These are phyloP conservation scores for Phallusia fumigata DNA, from an alignment of 23 tunicate species.

Conservation along the genomic window DNA sequence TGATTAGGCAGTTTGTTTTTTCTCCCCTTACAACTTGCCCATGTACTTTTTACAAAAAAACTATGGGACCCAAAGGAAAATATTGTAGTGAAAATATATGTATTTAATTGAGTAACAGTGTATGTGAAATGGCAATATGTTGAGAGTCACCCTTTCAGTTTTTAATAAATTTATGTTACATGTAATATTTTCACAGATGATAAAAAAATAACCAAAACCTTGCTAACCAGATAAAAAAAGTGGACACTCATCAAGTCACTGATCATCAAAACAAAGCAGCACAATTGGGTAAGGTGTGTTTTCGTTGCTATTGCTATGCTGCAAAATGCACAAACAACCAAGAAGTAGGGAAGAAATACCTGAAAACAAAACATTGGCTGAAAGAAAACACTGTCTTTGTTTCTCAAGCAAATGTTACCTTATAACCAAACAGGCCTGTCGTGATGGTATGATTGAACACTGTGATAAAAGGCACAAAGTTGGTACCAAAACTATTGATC, in stretches of 20 bases:
- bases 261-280: slow-evolving; percentile 59
- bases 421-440: slow-evolving; percentile 81
- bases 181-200: no score
- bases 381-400: background rate
- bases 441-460: slow-evolving; percentile 87
- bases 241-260: slow-evolving; percentile 84
- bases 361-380: background rate
- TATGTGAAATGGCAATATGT: no score
- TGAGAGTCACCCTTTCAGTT: no score
- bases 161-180: no score
- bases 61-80: background rate
- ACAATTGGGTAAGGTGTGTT: slow-evolving; percentile 56
- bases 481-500: slow-evolving; percentile 84
- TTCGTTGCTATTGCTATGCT: slow-evolving; percentile 60
- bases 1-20: no score
- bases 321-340: slow-evolving; percentile 70
- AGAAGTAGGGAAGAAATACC: slow-evolving; percentile 76
- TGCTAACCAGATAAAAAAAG: slow-evolving; percentile 85
- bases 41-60: background rate
- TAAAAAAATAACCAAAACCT: no score
- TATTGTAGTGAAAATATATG: background rate
- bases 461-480: slow-evolving; percentile 77
- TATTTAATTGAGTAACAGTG: no score
- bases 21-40: no score
- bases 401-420: slow-evolving; percentile 25